A percentile compares a stretch with the other conserved stretches of the same genome.
Conservation (phyloP, 53 echinoderm and acorn worm genomes). For the Holothuria leucospilota region DNA sequence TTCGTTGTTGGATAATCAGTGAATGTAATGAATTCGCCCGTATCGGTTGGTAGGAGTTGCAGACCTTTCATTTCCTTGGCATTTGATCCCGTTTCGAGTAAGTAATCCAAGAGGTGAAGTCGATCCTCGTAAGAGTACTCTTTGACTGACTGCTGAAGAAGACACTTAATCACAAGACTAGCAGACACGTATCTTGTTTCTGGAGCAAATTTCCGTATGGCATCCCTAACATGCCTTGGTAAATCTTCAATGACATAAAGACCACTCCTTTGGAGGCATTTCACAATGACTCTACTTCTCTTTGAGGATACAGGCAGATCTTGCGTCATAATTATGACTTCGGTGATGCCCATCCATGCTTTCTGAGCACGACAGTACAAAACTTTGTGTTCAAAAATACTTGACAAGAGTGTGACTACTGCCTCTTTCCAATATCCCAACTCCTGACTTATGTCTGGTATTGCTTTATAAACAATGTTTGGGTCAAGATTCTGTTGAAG, state of each 20-base stretch:
- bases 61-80: conserved; percentile 1
- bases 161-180: background rate
- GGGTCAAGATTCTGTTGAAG: conserved; percentile 13
- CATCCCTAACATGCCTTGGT: background rate
- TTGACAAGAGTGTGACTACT: background rate
- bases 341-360: background rate
- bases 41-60: background rate
- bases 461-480: background rate
- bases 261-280: background rate
- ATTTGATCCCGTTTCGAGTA: background rate
- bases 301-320: background rate
- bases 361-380: background rate
- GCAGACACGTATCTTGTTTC: background rate
- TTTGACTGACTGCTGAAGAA: background rate
- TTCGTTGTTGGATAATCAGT: background rate
- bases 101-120: background rate
- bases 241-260: background rate
- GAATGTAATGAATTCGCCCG: background rate
- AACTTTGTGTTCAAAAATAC: conserved; percentile 11
- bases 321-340: background rate
- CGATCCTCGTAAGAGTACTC: background rate
- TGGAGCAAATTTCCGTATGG: background rate
- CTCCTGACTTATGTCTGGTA: background rate
- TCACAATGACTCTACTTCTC: background rate
- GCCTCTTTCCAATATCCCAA: conserved; percentile 9